These are phyloP conservation scores for Oryzias curvinotus DNA, from an alignment of 2,113 vertebrate genomes.

Conservation along the genomic window DNA sequence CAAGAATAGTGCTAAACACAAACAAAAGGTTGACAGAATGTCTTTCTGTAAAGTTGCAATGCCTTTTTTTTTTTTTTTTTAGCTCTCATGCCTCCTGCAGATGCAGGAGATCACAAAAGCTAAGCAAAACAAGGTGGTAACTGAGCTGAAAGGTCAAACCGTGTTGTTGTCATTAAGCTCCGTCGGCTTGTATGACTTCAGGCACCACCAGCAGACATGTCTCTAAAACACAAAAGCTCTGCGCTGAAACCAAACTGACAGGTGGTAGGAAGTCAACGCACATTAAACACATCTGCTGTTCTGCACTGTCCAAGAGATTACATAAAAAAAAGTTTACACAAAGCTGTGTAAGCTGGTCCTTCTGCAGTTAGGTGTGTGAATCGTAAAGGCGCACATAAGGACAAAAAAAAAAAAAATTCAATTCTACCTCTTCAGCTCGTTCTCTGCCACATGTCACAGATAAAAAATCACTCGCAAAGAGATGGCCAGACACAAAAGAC, in stretches of 20 bases:
- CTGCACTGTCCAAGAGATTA: slow-evolving; percentile 4
- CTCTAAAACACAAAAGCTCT: slow-evolving; percentile 65
- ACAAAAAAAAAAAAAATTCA: not conserved
- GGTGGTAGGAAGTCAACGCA: slow-evolving; percentile 20
- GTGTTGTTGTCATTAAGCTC: slow-evolving; percentile 48
- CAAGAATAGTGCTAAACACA: too few relatives aligned
- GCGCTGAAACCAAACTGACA: slow-evolving; percentile 56
- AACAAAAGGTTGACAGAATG: too few relatives aligned
- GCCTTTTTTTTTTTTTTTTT: too few relatives aligned
- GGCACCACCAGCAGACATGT: slow-evolving; percentile 41
- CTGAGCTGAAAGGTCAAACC: slow-evolving; percentile 44
- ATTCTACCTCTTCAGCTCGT: too few relatives aligned
- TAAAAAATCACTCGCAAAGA: not conserved
- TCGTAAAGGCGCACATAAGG: too few relatives aligned
- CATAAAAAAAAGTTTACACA: slow-evolving; percentile 2
- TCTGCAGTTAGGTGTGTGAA: not conserved
- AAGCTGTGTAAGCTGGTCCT: not conserved
- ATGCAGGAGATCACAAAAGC: not conserved
- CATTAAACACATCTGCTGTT: slow-evolving; percentile 34
- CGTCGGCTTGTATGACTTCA: slow-evolving; percentile 65
- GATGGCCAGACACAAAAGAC: slow-evolving; percentile 6
- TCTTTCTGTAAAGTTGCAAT: too few relatives aligned
- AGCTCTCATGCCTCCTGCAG: not conserved
- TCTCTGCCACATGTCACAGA: not conserved
- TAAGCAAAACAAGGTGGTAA: slow-evolving; percentile 13